Conservation (phyloP, 2,797 vertebrate genomes). For the Molossus alvarezi region DNA sequence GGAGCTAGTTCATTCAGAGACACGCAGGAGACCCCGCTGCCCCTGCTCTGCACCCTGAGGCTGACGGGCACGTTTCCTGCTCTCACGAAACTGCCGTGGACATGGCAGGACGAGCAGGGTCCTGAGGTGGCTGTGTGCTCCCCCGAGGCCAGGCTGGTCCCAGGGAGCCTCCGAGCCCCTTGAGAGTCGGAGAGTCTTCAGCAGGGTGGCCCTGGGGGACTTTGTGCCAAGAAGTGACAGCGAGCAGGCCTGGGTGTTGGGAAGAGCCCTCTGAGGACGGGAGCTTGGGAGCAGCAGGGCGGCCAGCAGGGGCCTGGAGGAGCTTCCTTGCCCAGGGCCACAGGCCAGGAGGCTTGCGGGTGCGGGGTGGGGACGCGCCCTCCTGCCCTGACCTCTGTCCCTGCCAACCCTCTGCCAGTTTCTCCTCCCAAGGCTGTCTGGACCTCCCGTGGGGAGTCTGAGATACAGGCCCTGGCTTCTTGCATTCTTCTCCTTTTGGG, state of each 20-base stretch:
- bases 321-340: not conserved
- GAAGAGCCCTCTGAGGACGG: not conserved
- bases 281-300: no score
- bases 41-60: not conserved
- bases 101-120: not conserved
- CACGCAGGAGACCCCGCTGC: rapidly evolving
- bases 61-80: rapidly evolving
- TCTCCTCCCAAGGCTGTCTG: not conserved
- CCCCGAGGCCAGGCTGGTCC: not conserved
- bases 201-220: not conserved
- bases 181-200: not conserved
- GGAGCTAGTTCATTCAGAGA: not conserved
- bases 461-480: not conserved
- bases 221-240: not conserved
- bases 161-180: not conserved
- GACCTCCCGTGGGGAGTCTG: not conserved
- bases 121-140: not conserved
- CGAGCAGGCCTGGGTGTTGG: not conserved
- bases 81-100: not conserved
- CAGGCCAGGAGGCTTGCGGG: no score
- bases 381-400: not conserved
- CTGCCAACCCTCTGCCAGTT: rapidly evolving
- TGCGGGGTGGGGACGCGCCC: not conserved
- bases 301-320: not conserved
- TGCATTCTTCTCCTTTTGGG: not conserved